phyloP scores from a whole-genome alignment of 1,140 invertebrate genomes.

The Harlomillsia oculata region DNA sequence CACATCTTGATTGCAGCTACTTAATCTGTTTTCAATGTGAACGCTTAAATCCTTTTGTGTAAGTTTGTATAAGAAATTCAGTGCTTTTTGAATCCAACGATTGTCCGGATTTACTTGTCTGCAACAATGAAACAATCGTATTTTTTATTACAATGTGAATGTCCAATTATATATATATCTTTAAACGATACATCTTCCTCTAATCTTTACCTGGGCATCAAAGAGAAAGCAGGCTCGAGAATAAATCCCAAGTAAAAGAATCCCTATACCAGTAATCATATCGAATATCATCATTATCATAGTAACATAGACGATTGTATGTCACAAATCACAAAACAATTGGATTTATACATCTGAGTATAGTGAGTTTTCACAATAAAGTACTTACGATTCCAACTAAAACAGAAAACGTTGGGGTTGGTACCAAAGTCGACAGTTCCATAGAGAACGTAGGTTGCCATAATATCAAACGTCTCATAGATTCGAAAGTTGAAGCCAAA shows the following conservation, averaged over 20 bases:
- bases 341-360: too few species aligned
- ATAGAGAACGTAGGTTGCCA: conserved; percentile 17
- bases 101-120: conserved; percentile 3
- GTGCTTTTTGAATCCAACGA: conserved; percentile 12
- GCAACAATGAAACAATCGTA: too few species aligned
- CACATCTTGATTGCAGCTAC: background rate
- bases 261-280: conserved; percentile 10
- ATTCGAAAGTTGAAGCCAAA: background rate
- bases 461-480: conserved; percentile 12
- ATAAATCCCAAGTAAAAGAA: conserved; percentile 22
- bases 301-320: background rate
- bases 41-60: background rate
- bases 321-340: background rate
- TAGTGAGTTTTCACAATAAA: background rate
- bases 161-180: too few species aligned
- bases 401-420: conserved; percentile 4
- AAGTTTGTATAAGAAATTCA: conserved; percentile 10
- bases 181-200: too few species aligned
- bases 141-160: too few species aligned
- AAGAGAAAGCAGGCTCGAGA: conserved; percentile 10
- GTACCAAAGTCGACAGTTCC: background rate
- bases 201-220: too few species aligned
- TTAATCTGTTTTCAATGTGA: conserved; percentile 1
- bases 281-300: too few species aligned
- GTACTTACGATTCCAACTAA: conserved; percentile 25